phyloP scores from a whole-genome alignment of 2,888 invertebrate genomes.

The Cryptocheilus praepositus region DNA sequence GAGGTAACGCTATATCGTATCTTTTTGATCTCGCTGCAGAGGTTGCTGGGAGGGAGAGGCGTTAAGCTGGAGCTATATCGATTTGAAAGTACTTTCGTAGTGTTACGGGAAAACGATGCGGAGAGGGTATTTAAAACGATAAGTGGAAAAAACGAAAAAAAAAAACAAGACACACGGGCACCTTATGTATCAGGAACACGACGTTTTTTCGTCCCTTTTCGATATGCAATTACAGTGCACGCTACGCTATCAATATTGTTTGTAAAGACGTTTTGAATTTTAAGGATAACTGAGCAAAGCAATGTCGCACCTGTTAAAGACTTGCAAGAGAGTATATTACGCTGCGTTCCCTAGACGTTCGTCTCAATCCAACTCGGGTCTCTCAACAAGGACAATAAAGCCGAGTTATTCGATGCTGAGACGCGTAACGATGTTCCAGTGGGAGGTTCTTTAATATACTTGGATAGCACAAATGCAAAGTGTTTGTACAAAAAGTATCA shows the following conservation, averaged over 20 bases:
- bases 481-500: constrained; percentile 34
- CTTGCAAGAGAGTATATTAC: constrained; percentile 24
- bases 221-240: constrained; percentile 12
- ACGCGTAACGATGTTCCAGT: constrained; percentile 1
- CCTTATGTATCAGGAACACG: constrained; percentile 3
- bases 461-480: constrained; percentile 21
- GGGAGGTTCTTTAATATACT: constrained; percentile 7
- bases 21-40: constrained; percentile 7
- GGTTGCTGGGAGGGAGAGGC: not conserved
- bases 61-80: constrained; percentile 7
- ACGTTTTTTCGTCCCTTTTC: constrained; percentile 1
- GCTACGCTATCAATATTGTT: constrained; percentile 11
- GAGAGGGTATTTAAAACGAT: constrained; percentile 3
- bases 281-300: constrained; percentile 21
- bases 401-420: constrained; percentile 20
- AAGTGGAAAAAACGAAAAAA: constrained; percentile 7
- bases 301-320: constrained; percentile 42
- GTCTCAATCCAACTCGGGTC: constrained; percentile 25
- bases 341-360: constrained; percentile 12
- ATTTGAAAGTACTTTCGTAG: constrained; percentile 13
- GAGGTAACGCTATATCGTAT: not conserved
- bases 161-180: not conserved
- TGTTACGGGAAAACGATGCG: not conserved
- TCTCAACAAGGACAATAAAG: constrained; percentile 40
- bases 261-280: constrained; percentile 21